Base-by-base conservation (phyloP, 2,888 invertebrate species). In the Apodemia zela region DNA sequence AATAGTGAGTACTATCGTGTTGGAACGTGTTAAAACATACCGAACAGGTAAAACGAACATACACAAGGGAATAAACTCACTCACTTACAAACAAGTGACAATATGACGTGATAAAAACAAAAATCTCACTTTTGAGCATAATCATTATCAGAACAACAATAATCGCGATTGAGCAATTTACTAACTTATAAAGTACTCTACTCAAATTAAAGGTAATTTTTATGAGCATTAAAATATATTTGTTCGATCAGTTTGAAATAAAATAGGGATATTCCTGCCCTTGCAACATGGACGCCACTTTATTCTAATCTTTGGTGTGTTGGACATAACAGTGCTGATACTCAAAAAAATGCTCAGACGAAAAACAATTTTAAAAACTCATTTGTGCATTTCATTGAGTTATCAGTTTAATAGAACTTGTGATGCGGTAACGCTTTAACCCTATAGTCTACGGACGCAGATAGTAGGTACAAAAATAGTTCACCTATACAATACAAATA, bases 221-320 rank as follows among this genome's bases (percentile, higher is more conserved):
- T 72, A 75, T 81, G 79, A 81, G 83, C 83, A 81, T 78, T 80
- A 42, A 42, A 42, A 42, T 15, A 75, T 76, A 77, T 76, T 76
- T 51, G 21, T 54, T 54, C 18, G 15, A 54, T 25, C 73, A 74
- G 42, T 42, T 72, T 69, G 54, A 68, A 71, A 67, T 69, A 69
- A 74, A 71, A 73, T 77, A 76, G 75, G 72, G 72, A 74, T 69
- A 60, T 73, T 77, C 76, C 78, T 79, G 78, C 74, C 73, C 74
- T 77, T 76, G 71, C 72, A 75, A 75, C 74, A 75, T 78, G 81
- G 73, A 73, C 82, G 83, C 78, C 75, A 78, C 81, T 81, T 84
- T 82, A 82, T 79, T 75, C 89, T 91, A 91, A 89, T 91, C 90
- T 91, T 91, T 91, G 90, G 90, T 91, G 89, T 84, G 81, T 77